Base-by-base conservation (phyloP, 2,113 vertebrate species). In the Narcine bancroftii region DNA sequence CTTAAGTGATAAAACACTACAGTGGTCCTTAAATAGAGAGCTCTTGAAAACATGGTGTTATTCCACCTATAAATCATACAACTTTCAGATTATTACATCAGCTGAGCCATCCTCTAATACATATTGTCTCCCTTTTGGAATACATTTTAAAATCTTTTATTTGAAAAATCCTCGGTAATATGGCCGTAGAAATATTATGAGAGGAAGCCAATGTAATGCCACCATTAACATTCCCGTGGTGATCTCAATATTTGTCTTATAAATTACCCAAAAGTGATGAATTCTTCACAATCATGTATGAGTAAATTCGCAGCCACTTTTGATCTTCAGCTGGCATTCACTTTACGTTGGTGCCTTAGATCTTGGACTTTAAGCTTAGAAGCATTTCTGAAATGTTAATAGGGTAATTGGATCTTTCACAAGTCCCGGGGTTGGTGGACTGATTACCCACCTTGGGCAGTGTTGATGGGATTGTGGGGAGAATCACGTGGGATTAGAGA, bases 1-100 rank as follows among this genome's bases (percentile, higher is more conserved):
- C 81, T 87, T 87, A 87, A 87, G 36, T 87, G 81, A 15, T 53
- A 87, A 63, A 13, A 36, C 53, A 63, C 5, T 87, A 60, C 81
- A 87, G 60, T 19, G 53, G 33, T 87, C 53, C 33, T 63, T 87
- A 87, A 63, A n/a, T 36, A 21, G 13, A 36, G 81, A 87, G 53
- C 53, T 60, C 50, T 60, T 60, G 33, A 87, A 17, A 26, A 36
- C 36, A 87, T 0, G 17, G 33, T 87, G 36, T 87, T 60, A 87
- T 87, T 60, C 50, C 17, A 19, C 33, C 53, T 60, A 19, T 60
- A 63, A 60, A 63, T 60, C 15, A 87, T 87, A 60, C 81, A 63
- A 36, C 53, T 87, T 15, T 10, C 6, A 53, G 71, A 6, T 81
- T 81, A 50, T 50, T 81, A 81, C 77, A n/a, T 85, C 60, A n/a